phyloP scores from a whole-genome alignment of 2,888 invertebrate genomes.

The Glyphotaelius pellucidus region DNA sequence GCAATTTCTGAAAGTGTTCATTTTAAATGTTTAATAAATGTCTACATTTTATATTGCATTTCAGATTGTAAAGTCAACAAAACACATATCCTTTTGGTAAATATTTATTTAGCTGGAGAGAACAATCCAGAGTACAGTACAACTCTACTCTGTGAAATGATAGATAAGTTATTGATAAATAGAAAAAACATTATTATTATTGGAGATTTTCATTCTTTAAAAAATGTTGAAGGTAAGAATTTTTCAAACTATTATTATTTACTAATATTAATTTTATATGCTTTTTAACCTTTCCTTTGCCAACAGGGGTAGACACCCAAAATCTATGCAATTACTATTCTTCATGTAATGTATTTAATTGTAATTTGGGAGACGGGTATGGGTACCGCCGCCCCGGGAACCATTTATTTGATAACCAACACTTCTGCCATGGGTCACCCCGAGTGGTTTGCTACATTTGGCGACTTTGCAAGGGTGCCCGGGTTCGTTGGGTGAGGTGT shows the following conservation, averaged over 20 bases:
- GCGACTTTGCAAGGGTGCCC: too few species aligned
- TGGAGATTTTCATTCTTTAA: conserved; percentile 73
- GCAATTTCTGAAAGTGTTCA: background rate
- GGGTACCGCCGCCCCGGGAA: too few species aligned
- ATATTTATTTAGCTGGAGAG: conserved; percentile 68
- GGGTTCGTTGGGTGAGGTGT: too few species aligned
- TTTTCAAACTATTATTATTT: conserved; percentile 9
- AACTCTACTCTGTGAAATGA: conserved; percentile 59
- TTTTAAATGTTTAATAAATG: background rate
- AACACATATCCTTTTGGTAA: conserved; percentile 75
- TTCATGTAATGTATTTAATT: too few species aligned
- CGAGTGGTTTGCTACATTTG: too few species aligned
- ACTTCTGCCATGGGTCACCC: too few species aligned
- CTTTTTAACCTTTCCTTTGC: background rate
- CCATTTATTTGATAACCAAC: too few species aligned
- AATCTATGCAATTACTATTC: too few species aligned
- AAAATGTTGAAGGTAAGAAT: conserved; percentile 73
- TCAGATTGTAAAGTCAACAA: conserved; percentile 76
- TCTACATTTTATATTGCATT: conserved; percentile 52
- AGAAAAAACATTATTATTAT: conserved; percentile 67
- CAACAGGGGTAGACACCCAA: too few species aligned
- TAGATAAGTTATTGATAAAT: conserved; percentile 59
- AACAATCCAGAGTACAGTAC: conserved; percentile 60
- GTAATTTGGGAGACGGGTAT: too few species aligned
- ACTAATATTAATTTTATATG: background rate